phyloP scores from a whole-genome alignment of 1,140 invertebrate genomes.

The Oppia nitens region DNA sequence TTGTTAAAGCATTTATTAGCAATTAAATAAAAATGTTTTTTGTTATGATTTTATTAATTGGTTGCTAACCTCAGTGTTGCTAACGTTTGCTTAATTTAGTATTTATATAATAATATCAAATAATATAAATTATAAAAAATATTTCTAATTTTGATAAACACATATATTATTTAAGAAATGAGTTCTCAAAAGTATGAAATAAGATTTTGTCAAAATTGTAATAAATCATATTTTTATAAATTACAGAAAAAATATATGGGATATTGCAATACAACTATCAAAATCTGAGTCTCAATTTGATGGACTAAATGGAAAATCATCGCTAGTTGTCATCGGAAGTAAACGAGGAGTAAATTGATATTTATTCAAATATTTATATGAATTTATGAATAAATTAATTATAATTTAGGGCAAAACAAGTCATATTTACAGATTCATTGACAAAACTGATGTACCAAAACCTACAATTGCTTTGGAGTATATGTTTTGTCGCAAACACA shows the following conservation, averaged over 20 bases:
- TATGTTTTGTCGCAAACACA: constrained; percentile 56
- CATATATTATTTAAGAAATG: no score
- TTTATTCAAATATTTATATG: no score
- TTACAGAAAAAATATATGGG: constrained; percentile 15
- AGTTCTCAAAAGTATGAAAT: background rate
- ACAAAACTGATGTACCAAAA: constrained; percentile 54
- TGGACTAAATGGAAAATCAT: constrained; percentile 20
- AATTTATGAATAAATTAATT: no score
- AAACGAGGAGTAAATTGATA: constrained; percentile 26
- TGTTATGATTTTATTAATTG: no score
- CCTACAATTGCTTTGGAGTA: constrained; percentile 70
- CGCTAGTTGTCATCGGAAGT: constrained; percentile 25
- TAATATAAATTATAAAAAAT: no score
- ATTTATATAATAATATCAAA: no score
- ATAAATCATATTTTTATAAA: background rate
- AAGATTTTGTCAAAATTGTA: background rate
- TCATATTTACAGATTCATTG: constrained; percentile 58
- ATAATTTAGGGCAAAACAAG: constrained; percentile 67
- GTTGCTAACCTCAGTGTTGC: no score
- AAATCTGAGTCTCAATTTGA: constrained; percentile 9
- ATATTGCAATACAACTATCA: constrained; percentile 14
- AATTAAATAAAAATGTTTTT: no score
- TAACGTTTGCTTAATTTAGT: no score
- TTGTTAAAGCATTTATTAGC: no score
- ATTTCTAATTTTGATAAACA: no score